Conservation (phyloP, 2,888 invertebrate species). For the Drosophila hamatofila region DNA sequence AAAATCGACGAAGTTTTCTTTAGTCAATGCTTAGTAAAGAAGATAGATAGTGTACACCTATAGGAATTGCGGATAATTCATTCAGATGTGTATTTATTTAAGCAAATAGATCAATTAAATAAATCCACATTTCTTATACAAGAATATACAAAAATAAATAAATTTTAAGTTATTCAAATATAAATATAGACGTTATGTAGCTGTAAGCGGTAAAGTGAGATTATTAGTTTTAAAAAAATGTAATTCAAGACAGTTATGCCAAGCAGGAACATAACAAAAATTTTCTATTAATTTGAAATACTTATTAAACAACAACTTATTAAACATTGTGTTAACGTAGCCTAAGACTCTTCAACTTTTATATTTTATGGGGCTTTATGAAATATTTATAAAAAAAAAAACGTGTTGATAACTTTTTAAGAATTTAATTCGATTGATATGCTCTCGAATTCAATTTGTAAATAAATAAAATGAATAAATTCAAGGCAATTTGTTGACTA, state of each 20-base stretch:
- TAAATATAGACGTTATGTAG: too few species aligned
- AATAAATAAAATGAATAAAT: slow-evolving; percentile 7
- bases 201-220: too few species aligned
- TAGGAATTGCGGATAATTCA: neutral
- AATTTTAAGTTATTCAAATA: too few species aligned
- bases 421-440: neutral
- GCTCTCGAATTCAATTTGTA: slow-evolving; percentile 3
- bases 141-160: too few species aligned
- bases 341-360: neutral
- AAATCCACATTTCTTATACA: too few species aligned
- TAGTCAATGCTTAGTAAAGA: too few species aligned
- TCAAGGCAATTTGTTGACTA: neutral
- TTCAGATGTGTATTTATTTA: neutral
- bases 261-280: neutral
- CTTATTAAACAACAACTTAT: neutral
- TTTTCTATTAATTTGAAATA: neutral
- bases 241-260: too few species aligned
- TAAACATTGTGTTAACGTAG: neutral
- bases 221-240: too few species aligned
- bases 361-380: neutral
- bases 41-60: too few species aligned
- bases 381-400: neutral
- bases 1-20: neutral
- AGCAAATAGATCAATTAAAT: neutral
- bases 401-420: neutral